Evolutionary conservation across 2,797 vertebrate genomes (phyloP), one percentile per base, ranked within the genome.

Genomic region (Fratercula arctica): DNA sequence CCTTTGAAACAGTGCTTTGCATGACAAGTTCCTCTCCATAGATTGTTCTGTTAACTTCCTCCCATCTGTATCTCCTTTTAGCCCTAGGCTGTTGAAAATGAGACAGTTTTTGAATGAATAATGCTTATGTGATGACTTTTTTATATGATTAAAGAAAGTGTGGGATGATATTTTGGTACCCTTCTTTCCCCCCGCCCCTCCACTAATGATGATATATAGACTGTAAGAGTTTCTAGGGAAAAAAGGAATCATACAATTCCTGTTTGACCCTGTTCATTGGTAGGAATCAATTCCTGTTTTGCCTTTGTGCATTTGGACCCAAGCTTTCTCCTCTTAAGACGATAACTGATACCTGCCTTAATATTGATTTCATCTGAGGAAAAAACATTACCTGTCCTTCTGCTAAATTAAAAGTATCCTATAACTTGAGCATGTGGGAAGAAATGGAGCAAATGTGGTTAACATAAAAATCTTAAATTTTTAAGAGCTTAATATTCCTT

Each of bases 81-180:
- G 94, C 95, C 89, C 9, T 21, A 79, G 94, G 96, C 94, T 88
- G 70, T 90, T 89, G 79, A 87, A 95, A 96, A 96, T 90, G 89
- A 96, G 93, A 94, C 87, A 86, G 82, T 91, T 93, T 96, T 88
- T 93, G 91, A 95, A 95, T 96, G 94, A 96, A 74, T 95, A 96
- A 97, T 96, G 95, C 91, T 79, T 73, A 86, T 91, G 59, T 88
- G 96, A 97, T 96, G 68, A 80, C 83, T 95, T 86, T 83, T 92
- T 95, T 69, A 79, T 72, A 89, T 88, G 87, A 94, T 95, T 95
- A 95, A 96, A 95, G 82, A 95, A 95, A 78, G 82, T 18, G 43
- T 89, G 28, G 66, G 72, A 76, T 93, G 95, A 73, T 96, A 96
- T 95, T 96, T 95, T 96, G 83, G 93, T 96, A 93, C 74, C 48